Evolutionary conservation across 2,888 invertebrate genomes (phyloP), one percentile per base, ranked within the genome.

Genomic region (Synergus itoensis): DNA sequence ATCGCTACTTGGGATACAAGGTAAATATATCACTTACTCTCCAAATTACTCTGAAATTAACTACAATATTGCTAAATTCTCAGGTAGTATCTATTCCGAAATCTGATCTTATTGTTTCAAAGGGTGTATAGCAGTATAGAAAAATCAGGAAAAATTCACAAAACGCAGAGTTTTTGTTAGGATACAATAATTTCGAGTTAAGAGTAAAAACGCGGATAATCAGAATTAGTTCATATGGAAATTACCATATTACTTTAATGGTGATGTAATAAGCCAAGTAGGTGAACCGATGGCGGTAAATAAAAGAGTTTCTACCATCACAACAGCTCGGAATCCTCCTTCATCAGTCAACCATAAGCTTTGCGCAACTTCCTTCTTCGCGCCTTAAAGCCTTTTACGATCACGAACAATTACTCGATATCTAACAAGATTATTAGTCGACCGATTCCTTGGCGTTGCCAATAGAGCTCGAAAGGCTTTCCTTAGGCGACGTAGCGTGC

Each of bases 401-500:
- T 67, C 67, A 28, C 43, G 67, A 67, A 76, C 62, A 63, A 76
- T 76, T 76, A 76, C 76, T 63, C 28, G 62, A 21, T 40, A 16
- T 41, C 63, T 76, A 76, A 76, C 63, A 76, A 76, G 76, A 76
- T 76, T 62, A 76, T 76, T 62, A 76, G 62, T 63, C 28, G 60
- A 41, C 36, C 62, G 62, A 76, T 76, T 76, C 41, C 76, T 43
- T 76, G 76, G 62, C 60, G 53, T 40, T 73, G 53, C 73, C 73
- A 73, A 53, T 73, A 53, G 53, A 53, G 73, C 16, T 73, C 48
- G 9, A 53, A 18, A 53, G 73, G 73, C 53, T 73, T 73, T 73
- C n/a, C 73, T 40, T 18, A 53, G 73, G 48, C 28, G 21, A 18
- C 21, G 18, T 62, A 28, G 60, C 14, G 28, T 21, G 28, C 45